Base-by-base conservation (phyloP, 1,140 invertebrate genomes). In the Subanguina moxae region DNA sequence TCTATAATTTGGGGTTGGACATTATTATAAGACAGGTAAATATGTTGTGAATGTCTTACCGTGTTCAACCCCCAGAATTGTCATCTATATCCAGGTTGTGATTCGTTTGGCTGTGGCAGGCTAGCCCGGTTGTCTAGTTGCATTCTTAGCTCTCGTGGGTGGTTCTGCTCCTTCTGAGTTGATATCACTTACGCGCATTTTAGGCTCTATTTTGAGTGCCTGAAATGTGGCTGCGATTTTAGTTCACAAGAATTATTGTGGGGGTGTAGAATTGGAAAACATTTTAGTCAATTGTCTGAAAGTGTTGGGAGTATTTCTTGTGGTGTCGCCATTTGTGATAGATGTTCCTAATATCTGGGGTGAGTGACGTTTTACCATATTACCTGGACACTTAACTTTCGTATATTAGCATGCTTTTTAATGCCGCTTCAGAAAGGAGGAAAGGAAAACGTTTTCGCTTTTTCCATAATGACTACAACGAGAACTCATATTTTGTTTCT, bases 1-100 rank as follows among this genome's bases (percentile, higher is more conserved):
- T 8, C 48, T 52, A 52, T 7, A 52, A 15, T 52, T n/a, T n/a
- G n/a, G n/a, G n/a, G n/a, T n/a, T n/a, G n/a, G n/a, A n/a, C n/a
- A n/a, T n/a, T n/a, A n/a, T n/a, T n/a, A n/a, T n/a, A n/a, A n/a
- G n/a, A n/a, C n/a, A n/a, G n/a, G n/a, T n/a, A n/a, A n/a, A 21
- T 52, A 52, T 52, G 8, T 21, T 52, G 3, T 25, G 17, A 52
- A 52, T 15, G 23, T 21, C 48, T 21, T 52, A 52, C 48, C 48
- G 58, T 61, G 19, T 8, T 25, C n/a, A 61, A 28, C 13, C 58
- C 58, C 28, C 58, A 30, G 58, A n/a, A 56, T 56, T 56, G 1
- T 5, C 58, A 28, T 61, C 58, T n/a, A n/a, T 19, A 61, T 30
- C 58, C 58, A 61, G 21, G 1, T 32, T 13, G 58, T 61, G 28